Evolutionary conservation across 2,113 vertebrate species (phyloP), one percentile per base, ranked within the genome.

Genomic region (Promerops cafer): DNA sequence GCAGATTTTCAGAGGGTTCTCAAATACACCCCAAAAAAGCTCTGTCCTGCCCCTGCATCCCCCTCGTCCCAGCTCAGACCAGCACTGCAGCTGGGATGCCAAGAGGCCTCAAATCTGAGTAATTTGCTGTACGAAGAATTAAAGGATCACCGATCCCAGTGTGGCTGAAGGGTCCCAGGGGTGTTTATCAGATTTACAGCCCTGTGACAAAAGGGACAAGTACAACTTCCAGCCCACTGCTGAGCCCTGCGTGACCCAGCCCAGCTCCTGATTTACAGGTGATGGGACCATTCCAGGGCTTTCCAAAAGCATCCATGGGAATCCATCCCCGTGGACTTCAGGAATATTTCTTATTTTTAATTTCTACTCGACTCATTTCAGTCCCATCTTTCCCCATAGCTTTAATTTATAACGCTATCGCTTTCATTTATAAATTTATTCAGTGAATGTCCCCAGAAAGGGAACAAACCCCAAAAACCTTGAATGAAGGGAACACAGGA

Each of bases 81-180:
- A 64, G 59, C 31, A 1, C 59, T 12, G 35, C 21, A 31, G 28
- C 50, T 35, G 26, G 33, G 52, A 33, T 8, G 57, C 45, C n/a
- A n/a, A 14, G n/a, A 72, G 50, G 26, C 60, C 76, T 71, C 89
- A 10, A 13, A 16, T 24, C 15, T 6, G 20, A 61, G 60, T 6
- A 1, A 39, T 37, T 21, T 11, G 21, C 7, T 49, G 14, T 2
- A 8, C 9, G 20, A 39, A 45, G 57, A 72, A 7, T 40, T 5
- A 11, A 53, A 61, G 57, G 61, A 6, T 26, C 9, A 0, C 52
- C 4, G 31, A 30, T 4, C 31, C 10, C 11, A 0, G 4, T 0
- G 30, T 1, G 26, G 14, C 83, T 37, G 33, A 1, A 3, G 21
- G 8, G 19, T 37, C 21, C 63, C 27, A 8, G 13, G 50, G n/a